Conservation (phyloP, 2,797 vertebrate species). For the Acanthornis magna region DNA sequence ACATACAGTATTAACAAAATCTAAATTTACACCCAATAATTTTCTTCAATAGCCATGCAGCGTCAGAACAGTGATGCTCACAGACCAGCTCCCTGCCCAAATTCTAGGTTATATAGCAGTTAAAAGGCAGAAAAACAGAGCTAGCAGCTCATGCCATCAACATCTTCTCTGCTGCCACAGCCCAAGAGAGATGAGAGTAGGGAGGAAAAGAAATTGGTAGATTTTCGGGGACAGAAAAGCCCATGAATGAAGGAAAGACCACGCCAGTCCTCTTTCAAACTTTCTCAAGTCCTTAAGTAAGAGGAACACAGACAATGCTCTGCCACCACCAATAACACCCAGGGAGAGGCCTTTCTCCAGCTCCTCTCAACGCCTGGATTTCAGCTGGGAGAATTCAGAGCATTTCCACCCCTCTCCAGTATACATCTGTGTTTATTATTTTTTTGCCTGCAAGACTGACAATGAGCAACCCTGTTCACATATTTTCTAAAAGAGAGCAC, state of each 20-base stretch:
- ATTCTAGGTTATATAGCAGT: not conserved
- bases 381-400: constrained; percentile 25
- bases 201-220: not conserved
- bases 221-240: not conserved
- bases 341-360: not conserved
- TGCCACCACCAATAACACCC: not conserved
- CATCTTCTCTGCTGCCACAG: not conserved
- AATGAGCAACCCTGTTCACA: constrained; percentile 47
- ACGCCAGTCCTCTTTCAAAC: not conserved
- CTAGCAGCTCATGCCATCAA: not conserved
- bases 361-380: not conserved
- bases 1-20: not conserved
- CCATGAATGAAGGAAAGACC: not conserved
- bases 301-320: not conserved
- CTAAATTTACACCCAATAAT: not conserved
- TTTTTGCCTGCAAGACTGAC: constrained; percentile 38
- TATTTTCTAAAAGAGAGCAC: constrained; percentile 39
- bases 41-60: not conserved
- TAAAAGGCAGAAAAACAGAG: not conserved
- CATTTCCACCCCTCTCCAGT: constrained; percentile 12
- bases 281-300: not conserved
- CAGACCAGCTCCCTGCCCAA: not conserved
- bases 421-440: constrained; percentile 68
- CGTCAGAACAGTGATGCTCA: not conserved
- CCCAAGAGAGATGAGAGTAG: not conserved